A percentile compares a stretch with the other conserved stretches of the same genome.
phyloP scores from a whole-genome alignment of 2,797 vertebrate genomes.

The Linurgus olivaceus region DNA sequence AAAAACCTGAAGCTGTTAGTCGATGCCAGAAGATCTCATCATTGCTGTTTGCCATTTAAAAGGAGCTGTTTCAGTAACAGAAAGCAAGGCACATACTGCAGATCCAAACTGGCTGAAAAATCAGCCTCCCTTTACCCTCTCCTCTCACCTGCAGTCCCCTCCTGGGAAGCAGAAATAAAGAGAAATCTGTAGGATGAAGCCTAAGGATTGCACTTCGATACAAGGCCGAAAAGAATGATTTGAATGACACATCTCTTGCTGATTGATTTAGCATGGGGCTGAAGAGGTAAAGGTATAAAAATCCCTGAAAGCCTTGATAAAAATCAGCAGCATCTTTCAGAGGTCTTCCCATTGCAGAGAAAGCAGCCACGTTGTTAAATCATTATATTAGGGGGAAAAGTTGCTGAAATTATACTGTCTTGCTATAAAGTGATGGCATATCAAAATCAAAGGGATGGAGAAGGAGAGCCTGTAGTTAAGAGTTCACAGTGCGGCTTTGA shows the following conservation, averaged over 20 bases:
- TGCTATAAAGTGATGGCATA: slow-evolving; percentile 11
- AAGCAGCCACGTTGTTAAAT: not conserved
- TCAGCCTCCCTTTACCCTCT: not conserved
- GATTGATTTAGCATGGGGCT: not conserved
- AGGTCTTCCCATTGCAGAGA: not conserved
- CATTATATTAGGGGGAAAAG: not conserved
- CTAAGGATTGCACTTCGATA: slow-evolving; percentile 43
- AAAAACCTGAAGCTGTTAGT: not conserved
- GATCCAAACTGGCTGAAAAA: not conserved
- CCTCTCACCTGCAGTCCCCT: not conserved
- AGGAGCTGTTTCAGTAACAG: not conserved
- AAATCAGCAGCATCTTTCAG: not conserved
- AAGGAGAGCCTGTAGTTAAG: not conserved
- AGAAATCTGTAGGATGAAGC: not conserved
- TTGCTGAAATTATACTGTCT: slow-evolving; percentile 26
- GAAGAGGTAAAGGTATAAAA: not conserved
- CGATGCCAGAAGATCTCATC: not conserved
- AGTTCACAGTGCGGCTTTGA: slow-evolving; percentile 7
- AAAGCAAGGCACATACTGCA: not conserved
- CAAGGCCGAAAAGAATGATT: not conserved
- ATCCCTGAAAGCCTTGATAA: not conserved
- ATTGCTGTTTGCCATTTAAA: not conserved
- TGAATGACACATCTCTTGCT: not conserved
- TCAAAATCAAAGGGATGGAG: not conserved
- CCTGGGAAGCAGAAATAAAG: not conserved